phyloP scores from a whole-genome alignment of 1,140 invertebrate genomes.

The Coelopa frigida region DNA sequence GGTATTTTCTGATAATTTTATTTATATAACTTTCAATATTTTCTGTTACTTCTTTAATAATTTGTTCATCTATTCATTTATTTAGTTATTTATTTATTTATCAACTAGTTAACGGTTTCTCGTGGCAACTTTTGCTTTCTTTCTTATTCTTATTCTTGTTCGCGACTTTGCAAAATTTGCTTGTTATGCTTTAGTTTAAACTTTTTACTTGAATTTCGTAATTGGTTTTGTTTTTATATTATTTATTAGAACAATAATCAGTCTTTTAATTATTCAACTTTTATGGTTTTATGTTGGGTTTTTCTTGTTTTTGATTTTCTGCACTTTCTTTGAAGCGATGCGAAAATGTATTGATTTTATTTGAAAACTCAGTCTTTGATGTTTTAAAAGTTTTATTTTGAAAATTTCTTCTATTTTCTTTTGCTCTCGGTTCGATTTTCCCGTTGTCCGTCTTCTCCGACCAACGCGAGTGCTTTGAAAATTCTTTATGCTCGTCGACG shows the following conservation, averaged over 20 bases:
- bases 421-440: conserved; percentile 5
- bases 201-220: no score
- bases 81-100: background rate
- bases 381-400: conserved; percentile 7
- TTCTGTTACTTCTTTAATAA: conserved; percentile 8
- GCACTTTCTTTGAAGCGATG: conserved; percentile 2
- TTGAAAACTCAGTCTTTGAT: conserved; percentile 14
- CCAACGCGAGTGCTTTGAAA: conserved; percentile 27
- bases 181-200: no score
- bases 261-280: no score
- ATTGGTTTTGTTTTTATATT: no score
- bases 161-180: no score
- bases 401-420: conserved; percentile 10
- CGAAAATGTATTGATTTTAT: no score
- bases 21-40: conserved; percentile 12
- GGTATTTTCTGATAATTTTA: conserved; percentile 15
- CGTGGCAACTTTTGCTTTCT: no score
- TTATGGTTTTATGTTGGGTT: conserved; percentile 3
- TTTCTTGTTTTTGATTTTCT: conserved; percentile 6
- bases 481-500: background rate
- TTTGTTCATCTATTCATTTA: conserved; percentile 13
- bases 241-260: no score
- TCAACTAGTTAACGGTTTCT: no score
- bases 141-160: no score
- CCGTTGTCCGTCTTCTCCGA: conserved; percentile 24